Evolutionary conservation across 2,797 vertebrate species (phyloP).

Genomic region (Sebastes melanostomus): DNA sequence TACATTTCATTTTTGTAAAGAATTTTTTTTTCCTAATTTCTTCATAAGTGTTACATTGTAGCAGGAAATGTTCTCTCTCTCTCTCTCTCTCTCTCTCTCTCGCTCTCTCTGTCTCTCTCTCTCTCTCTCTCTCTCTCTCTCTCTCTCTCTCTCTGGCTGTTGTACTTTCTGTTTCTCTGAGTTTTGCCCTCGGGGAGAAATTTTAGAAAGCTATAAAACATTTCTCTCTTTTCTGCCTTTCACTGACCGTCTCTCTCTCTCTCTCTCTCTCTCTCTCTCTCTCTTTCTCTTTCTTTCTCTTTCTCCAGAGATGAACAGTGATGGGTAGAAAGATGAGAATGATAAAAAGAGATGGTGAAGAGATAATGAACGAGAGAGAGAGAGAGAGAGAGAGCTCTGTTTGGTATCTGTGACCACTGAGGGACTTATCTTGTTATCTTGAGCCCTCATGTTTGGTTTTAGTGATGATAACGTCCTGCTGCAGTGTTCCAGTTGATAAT

Average conservation of each 20-base stretch:
- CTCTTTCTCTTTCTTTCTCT: not conserved
- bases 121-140: not conserved
- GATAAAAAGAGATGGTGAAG: not conserved
- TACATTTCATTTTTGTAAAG: too few species aligned
- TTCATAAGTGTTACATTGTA: too few species aligned
- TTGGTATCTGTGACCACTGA: not conserved
- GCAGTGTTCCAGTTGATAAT: too few species aligned
- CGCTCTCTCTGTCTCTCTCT: not conserved
- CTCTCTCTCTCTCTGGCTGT: constrained; percentile 5
- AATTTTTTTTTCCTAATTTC: too few species aligned
- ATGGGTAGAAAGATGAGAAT: constrained; percentile 20
- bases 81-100: not conserved
- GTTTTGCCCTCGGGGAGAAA: constrained; percentile 45
- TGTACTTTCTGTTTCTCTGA: constrained; percentile 27
- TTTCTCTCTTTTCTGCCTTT: constrained; percentile 1
- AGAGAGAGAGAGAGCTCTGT: not conserved
- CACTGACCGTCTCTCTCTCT: not conserved
- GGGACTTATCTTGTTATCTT: too few species aligned
- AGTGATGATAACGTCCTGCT: too few species aligned
- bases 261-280: not conserved
- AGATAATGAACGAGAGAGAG: not conserved
- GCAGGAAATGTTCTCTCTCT: too few species aligned
- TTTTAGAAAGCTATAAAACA: constrained; percentile 46
- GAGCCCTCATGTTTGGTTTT: too few species aligned
- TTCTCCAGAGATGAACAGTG: constrained; percentile 16